A percentile compares a stretch with the other conserved stretches of the same genome.
phyloP scores from a whole-genome alignment of 2,113 vertebrate species.

The Tachuris rubrigastra region DNA sequence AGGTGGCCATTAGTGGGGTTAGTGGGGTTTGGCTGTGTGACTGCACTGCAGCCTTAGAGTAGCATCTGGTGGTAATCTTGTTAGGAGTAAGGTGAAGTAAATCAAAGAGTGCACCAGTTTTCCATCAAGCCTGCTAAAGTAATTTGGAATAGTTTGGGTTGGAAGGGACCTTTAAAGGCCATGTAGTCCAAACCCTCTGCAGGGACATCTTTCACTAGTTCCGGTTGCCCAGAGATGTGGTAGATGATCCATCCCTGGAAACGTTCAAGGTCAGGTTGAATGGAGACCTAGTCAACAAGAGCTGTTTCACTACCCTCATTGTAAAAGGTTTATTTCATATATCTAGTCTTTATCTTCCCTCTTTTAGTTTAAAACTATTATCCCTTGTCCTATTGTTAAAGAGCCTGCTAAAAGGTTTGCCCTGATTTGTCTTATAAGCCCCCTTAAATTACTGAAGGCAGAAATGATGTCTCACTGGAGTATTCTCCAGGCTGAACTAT shows the following conservation, averaged over 20 bases:
- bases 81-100: background rate
- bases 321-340: background rate
- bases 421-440: background rate
- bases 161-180: background rate
- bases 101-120: background rate
- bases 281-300: background rate
- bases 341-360: background rate
- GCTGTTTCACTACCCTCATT: background rate
- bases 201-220: background rate
- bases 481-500: background rate
- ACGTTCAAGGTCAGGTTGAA: background rate
- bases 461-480: background rate
- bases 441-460: background rate
- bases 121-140: background rate
- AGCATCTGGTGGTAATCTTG: slow-evolving; percentile 6
- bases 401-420: background rate
- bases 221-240: background rate
- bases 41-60: background rate
- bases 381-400: rapidly evolving
- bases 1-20: background rate
- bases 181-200: background rate
- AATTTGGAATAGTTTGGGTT: background rate
- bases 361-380: background rate
- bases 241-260: background rate
- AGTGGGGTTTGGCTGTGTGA: background rate